A percentile compares a stretch with the other conserved stretches of the same genome.
Evolutionary conservation across 2,797 vertebrate species (phyloP).

Genomic region (Falco concolor): DNA sequence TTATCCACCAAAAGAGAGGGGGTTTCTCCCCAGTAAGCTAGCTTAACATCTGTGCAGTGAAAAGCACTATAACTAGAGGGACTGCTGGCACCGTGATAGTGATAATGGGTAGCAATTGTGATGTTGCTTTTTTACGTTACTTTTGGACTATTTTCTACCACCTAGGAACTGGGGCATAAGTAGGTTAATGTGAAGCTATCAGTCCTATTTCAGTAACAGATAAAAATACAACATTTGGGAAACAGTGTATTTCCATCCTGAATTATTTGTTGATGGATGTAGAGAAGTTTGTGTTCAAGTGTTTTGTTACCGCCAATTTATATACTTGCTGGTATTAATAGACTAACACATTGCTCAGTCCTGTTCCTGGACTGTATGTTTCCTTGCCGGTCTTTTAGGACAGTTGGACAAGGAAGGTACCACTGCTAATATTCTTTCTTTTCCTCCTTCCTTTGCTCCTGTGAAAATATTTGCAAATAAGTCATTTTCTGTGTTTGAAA

Average conservation of each 20-base stretch:
- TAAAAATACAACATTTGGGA: neutral
- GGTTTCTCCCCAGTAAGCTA: neutral
- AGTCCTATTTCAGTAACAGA: neutral
- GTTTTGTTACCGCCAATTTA: neutral
- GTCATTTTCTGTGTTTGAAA: neutral
- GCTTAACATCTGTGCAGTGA: neutral
- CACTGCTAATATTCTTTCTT: neutral
- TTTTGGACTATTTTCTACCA: neutral
- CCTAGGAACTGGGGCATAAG: neutral
- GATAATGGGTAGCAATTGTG: neutral
- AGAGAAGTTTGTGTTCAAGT: neutral
- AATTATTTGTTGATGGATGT: neutral
- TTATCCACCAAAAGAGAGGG: neutral
- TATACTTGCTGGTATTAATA: neutral
- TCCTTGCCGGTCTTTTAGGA: neutral
- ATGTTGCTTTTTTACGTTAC: neutral
- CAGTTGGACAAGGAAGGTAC: neutral
- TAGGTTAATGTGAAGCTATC: neutral
- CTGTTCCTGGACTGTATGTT: neutral
- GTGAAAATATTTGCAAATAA: neutral
- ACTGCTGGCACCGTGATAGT: neutral
- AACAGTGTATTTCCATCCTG: neutral
- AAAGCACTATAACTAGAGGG: neutral
- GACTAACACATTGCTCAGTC: neutral
- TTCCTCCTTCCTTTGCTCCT: neutral